Evolutionary conservation across 2,888 invertebrate species (phyloP).

Genomic region (Rhabditoides inermis): DNA sequence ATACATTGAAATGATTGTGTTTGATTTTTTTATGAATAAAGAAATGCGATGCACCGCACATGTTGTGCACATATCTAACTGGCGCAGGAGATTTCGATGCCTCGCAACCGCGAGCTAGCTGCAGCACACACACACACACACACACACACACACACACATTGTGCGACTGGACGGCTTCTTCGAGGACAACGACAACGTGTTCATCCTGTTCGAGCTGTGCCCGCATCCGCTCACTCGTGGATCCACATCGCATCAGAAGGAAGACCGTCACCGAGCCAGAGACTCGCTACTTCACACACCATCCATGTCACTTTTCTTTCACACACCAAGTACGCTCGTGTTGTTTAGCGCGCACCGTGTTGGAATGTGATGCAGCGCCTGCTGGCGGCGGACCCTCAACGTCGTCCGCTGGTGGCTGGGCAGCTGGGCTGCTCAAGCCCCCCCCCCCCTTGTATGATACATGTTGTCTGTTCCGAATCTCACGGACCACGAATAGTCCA

Average conservation of each 20-base stretch:
- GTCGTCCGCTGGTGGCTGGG: slow-evolving; percentile 55
- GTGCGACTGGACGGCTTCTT: slow-evolving; percentile 91
- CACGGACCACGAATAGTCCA: no score
- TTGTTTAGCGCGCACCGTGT: slow-evolving; percentile 37
- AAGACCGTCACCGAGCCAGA: slow-evolving; percentile 94
- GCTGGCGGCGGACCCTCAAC: slow-evolving; percentile 55
- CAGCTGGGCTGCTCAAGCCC: no score
- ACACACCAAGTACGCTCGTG: slow-evolving; percentile 73
- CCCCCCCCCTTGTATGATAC: no score
- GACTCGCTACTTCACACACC: slow-evolving; percentile 87
- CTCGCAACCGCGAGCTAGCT: slow-evolving; percentile 74
- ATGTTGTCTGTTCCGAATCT: no score
- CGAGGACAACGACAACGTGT: slow-evolving; percentile 76
- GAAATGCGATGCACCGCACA: no score
- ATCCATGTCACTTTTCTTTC: slow-evolving; percentile 54
- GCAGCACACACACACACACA: no score
- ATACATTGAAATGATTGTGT: no score
- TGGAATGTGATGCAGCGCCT: slow-evolving; percentile 55
- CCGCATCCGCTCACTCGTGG: slow-evolving; percentile 93
- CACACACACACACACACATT: slow-evolving; percentile 82
- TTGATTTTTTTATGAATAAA: no score
- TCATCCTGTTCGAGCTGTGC: slow-evolving; percentile 89
- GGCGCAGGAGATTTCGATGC: slow-evolving; percentile 80
- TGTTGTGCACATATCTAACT: slow-evolving; percentile 57
- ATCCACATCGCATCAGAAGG: slow-evolving; percentile 87